A percentile compares a stretch with the other conserved stretches of the same genome.
Conservation (phyloP, 2,113 vertebrate species). For the Oreocharis arfaki region DNA sequence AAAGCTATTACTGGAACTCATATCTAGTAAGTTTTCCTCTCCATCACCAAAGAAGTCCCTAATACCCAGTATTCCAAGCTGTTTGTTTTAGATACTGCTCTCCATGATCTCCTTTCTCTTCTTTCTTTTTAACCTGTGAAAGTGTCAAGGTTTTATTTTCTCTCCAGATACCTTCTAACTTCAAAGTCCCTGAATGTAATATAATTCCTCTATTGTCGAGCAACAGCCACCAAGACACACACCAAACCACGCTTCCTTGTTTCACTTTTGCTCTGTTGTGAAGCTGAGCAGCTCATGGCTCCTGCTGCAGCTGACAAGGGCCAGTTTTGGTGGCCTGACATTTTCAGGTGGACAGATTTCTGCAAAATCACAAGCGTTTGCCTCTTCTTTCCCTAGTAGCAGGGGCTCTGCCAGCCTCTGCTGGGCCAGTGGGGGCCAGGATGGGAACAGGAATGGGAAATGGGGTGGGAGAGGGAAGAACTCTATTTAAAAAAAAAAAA, state of each 20-base stretch:
- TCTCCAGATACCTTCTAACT: background rate
- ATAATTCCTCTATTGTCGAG: background rate
- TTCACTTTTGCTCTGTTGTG: background rate
- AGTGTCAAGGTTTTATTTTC: background rate
- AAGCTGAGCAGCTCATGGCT: background rate
- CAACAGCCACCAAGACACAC: background rate
- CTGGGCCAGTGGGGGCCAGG: background rate
- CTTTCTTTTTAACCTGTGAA: background rate
- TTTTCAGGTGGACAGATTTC: background rate
- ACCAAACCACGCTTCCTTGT: background rate
- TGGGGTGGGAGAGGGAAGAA: background rate
- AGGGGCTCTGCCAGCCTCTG: background rate
- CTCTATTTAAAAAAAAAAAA: background rate
- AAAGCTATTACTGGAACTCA: constrained; percentile 45
- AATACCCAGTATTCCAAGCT: constrained; percentile 16
- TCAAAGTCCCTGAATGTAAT: background rate
- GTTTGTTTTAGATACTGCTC: constrained; percentile 50
- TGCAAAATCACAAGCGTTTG: background rate
- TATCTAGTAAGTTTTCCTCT: constrained; percentile 42
- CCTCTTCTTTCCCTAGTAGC: background rate
- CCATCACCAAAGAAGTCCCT: constrained; percentile 33
- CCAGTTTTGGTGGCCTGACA: background rate
- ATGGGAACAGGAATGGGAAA: background rate
- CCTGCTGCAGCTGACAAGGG: background rate
- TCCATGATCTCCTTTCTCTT: background rate